Evolutionary conservation across 2,797 vertebrate genomes (phyloP), one percentile per base, ranked within the genome.

Genomic region (Novumbra hubbsi): DNA sequence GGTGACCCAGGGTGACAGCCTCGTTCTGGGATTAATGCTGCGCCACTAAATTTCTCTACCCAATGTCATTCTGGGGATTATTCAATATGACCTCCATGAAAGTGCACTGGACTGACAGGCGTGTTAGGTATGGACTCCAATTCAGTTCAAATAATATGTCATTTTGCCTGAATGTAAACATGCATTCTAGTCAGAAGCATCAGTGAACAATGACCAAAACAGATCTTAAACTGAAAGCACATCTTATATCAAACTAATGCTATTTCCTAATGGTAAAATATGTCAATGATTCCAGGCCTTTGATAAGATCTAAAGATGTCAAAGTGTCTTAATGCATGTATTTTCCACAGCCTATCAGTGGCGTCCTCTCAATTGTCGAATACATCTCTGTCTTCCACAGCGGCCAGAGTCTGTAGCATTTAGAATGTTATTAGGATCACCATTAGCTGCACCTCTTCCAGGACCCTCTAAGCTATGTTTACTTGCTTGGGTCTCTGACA

Each of bases 11-110:
- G 72, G 70, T 65, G 57, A 72, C 28, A 76, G 82, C 82, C 79
- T 84, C 75, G 70, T 81, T 74, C 83, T 73, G 79, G 86, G 85
- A 89, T 86, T 88, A 90, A 80, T 28, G 41, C 7, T 67, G 49
- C 21, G 52, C 68, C 75, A 83, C 87, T 88, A 75, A 83, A 75
- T 64, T 72, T 67, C 74, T 76, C 72, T 80, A 75, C 78, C 78
- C 76, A 77, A 62, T 78, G 73, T 79, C 77, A 76, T 71, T 77
- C 73, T 78, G 72, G 41, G 76, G 84, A 88, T 89, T 86, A 87
- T 76, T 81, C 75, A 68, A 63, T 11, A 32, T 32, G 38, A 45
- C 27, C 45, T 76, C 38, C 48, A 57, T 12, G 21, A 32, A 52
- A 11, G 15, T 19, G 6, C 1, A 15, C 41, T 52, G 27, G 28